phyloP scores from a whole-genome alignment of 1,140 invertebrate genomes.

The Neodiprion pinetum region DNA sequence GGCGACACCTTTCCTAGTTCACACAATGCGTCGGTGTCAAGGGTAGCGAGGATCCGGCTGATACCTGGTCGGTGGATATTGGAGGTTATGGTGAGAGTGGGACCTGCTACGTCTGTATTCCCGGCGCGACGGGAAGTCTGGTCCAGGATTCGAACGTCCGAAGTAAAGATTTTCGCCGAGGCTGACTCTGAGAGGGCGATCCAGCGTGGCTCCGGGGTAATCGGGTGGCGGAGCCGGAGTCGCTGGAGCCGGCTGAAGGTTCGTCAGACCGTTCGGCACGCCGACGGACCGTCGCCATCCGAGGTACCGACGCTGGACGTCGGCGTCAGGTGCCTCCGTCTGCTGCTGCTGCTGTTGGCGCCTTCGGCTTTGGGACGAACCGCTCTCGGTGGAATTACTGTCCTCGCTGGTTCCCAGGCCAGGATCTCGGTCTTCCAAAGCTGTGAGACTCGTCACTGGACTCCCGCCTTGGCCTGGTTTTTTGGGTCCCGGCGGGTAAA shows the following conservation, averaged over 20 bases:
- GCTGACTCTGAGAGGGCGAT: constrained; percentile 12
- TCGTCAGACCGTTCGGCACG: constrained; percentile 61
- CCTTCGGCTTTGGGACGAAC: constrained; percentile 69
- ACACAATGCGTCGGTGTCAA: constrained; percentile 24
- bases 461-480: constrained; percentile 41
- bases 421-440: constrained; percentile 78
- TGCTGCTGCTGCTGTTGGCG: constrained; percentile 76
- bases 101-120: constrained; percentile 49
- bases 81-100: constrained; percentile 47
- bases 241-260: constrained; percentile 65
- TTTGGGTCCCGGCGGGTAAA: constrained; percentile 33
- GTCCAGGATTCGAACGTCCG: constrained; percentile 12
- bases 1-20: too few species aligned
- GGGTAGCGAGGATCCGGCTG: constrained; percentile 47
- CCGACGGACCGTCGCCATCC: constrained; percentile 74
- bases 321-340: constrained; percentile 67
- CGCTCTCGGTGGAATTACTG: constrained; percentile 56
- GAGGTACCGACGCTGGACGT: constrained; percentile 67
- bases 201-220: constrained; percentile 43
- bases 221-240: constrained; percentile 46
- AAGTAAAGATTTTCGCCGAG: constrained; percentile 24
- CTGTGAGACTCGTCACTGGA: constrained; percentile 48
- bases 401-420: constrained; percentile 81
- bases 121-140: constrained; percentile 17
- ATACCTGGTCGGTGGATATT: constrained; percentile 41